Evolutionary conservation across 2,888 invertebrate genomes (phyloP).

Genomic region (Tigriopus californicus): DNA sequence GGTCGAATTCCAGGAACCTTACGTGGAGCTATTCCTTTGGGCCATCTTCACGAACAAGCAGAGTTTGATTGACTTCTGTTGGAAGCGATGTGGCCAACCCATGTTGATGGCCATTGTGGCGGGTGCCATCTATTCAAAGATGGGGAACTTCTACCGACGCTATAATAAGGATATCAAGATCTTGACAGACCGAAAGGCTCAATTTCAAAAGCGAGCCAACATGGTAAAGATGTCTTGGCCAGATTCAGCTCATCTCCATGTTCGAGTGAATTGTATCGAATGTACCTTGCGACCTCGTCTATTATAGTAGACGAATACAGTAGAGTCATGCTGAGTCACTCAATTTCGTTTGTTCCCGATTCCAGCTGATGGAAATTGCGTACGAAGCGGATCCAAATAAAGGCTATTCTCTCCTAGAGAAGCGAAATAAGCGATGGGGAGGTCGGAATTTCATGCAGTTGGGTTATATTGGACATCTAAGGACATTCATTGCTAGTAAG

Average conservation of each 20-base stretch:
- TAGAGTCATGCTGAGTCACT: not conserved
- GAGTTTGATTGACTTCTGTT: conserved; percentile 26
- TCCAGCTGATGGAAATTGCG: conserved; percentile 26
- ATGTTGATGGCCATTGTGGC: conserved; percentile 27
- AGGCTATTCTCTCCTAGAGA: conserved; percentile 26
- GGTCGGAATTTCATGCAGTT: conserved; percentile 26
- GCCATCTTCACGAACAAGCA: conserved; percentile 21
- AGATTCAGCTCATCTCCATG: conserved; percentile 1
- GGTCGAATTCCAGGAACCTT: conserved; percentile 19
- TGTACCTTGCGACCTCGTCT: not conserved
- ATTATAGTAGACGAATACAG: not conserved
- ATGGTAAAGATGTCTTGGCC: conserved; percentile 15
- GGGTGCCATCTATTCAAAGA: conserved; percentile 24
- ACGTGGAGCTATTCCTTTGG: conserved; percentile 22
- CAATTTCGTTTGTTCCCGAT: conserved; percentile 11
- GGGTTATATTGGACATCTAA: conserved; percentile 25
- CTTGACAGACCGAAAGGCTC: conserved; percentile 16
- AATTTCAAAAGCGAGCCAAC: conserved; percentile 27
- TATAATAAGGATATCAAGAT: conserved; percentile 17
- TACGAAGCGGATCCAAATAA: conserved; percentile 26
- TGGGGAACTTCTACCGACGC: conserved; percentile 21
- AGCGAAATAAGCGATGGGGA: conserved; percentile 26
- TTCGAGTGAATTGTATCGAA: too few species aligned
- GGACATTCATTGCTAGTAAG: conserved; percentile 22
- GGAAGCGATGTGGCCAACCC: conserved; percentile 27